Evolutionary conservation across 2,888 invertebrate genomes (phyloP), one percentile per base, ranked within the genome.

Genomic region (Drosophila hamatofila): DNA sequence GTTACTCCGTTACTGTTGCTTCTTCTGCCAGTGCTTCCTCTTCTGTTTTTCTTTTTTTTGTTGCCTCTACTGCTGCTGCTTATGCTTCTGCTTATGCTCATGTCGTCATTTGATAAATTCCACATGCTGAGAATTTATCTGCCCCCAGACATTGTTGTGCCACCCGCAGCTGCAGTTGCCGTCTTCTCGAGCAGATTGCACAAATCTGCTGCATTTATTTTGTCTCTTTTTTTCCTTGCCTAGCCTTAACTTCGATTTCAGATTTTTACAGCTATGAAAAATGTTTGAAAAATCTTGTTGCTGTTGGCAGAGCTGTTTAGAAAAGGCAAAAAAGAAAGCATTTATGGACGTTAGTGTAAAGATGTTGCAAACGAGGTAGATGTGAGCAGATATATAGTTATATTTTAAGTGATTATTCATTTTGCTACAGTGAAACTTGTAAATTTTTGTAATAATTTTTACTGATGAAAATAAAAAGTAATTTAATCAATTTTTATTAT

Each of bases 61-160:
- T 44, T 14, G 21, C 18, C 16, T 18, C 21, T 56, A 9, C 61
- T 59, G 48, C 59, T 54, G 42, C 54, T 64, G 14, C 11, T 12
- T 27, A n/a, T 57, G 12, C 56, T 59, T 58, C 59, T 56, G 46
- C 60, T 64, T 65, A 69, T 68, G 66, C 58, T 41, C 74, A 68
- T 73, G 81, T 80, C 74, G 78, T 75, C 83, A 78, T 85, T 80
- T 86, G 80, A 89, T 82, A 88, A 89, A 86, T 85, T 80, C 78
- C 81, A 77, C 83, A 89, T 86, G 88, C 72, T 77, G 76, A 51
- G 85, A 88, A 79, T 84, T 87, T 87, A 89, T 89, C 70, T 75
- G 70, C 71, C 59, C 55, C 59, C 35, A 48, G 55, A 78, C 67
- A 78, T 71, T 76, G 72, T 73, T 71, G 74, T 46, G 25, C 56